phyloP scores from a whole-genome alignment of 2,888 invertebrate species.

The Pedicia rivosa region DNA sequence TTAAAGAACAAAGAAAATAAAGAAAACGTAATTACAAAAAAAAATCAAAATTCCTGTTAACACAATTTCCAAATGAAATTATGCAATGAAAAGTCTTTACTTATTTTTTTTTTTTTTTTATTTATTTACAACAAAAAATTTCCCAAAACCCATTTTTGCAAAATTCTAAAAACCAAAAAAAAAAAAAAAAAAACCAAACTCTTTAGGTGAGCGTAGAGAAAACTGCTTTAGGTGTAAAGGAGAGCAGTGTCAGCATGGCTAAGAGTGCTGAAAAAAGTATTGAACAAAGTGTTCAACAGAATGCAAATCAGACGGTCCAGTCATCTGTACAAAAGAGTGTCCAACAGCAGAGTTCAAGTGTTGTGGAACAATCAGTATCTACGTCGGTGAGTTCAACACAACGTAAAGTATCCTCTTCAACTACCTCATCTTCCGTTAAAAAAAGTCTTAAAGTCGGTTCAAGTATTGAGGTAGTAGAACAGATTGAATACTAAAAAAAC shows the following conservation, averaged over 20 bases:
- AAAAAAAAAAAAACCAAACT: conserved; percentile 2
- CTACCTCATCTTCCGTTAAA: conserved; percentile 10
- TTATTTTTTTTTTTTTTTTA: too few species aligned
- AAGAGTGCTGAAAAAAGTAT: conserved; percentile 10
- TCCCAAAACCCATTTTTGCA: too few species aligned
- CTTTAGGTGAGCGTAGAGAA: conserved; percentile 15
- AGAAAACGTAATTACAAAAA: too few species aligned
- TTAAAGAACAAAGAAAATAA: too few species aligned
- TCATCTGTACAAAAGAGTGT: conserved; percentile 6
- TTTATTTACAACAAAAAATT: too few species aligned
- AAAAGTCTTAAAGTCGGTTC: conserved; percentile 10
- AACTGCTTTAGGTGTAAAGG: conserved; percentile 9
- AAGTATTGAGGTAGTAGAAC: conserved; percentile 12
- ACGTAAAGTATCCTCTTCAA: conserved; percentile 11
- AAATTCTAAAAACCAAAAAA: neutral
- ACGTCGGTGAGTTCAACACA: conserved; percentile 12
- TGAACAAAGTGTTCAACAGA: conserved; percentile 13
- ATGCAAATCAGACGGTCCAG: conserved; percentile 8
- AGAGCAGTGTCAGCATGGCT: conserved; percentile 7
- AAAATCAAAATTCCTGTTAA: too few species aligned
- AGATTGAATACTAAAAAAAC: conserved; percentile 12
- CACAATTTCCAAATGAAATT: too few species aligned
- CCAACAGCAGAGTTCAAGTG: conserved; percentile 10
- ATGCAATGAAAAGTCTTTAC: too few species aligned
- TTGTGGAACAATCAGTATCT: conserved; percentile 12